Evolutionary conservation across 2,113 vertebrate species (phyloP).

Genomic region (Gambusia affinis): DNA sequence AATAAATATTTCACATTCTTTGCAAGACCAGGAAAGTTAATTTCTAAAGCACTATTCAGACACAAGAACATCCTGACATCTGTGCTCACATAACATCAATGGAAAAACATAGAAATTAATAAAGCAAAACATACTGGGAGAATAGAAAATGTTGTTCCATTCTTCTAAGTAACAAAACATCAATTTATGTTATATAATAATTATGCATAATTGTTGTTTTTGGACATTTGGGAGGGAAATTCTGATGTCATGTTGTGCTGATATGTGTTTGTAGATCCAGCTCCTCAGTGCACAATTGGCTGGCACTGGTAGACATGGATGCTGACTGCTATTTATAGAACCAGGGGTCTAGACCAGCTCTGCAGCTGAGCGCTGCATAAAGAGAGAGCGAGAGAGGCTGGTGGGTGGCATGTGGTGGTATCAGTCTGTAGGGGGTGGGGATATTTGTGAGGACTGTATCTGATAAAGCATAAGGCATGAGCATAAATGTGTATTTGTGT

Average conservation of each 20-base stretch:
- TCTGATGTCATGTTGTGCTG: background rate
- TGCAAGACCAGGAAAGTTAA: background rate
- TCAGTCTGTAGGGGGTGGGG: constrained; percentile 22
- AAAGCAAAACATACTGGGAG: no score
- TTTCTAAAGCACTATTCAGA: background rate
- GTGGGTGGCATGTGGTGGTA: constrained; percentile 53
- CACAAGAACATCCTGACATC: background rate
- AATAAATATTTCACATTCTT: background rate
- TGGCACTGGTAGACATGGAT: constrained; percentile 43
- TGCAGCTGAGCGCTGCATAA: constrained; percentile 51
- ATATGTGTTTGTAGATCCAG: constrained; percentile 26
- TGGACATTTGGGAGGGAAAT: background rate
- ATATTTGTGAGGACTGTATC: constrained; percentile 23
- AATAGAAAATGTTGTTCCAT: background rate
- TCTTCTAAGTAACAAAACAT: background rate
- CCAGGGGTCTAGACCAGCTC: constrained; percentile 67
- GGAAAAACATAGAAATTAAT: background rate
- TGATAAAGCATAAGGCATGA: constrained; percentile 26
- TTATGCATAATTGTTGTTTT: background rate
- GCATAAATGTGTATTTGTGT: constrained; percentile 25
- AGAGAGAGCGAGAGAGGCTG: constrained; percentile 18
- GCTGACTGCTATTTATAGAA: constrained; percentile 70
- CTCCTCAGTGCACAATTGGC: constrained; percentile 37
- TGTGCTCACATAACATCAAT: background rate
- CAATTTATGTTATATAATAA: background rate